Evolutionary conservation across 2,888 invertebrate species (phyloP), one percentile per base, ranked within the genome.

Genomic region (Blastobasis adustella): DNA sequence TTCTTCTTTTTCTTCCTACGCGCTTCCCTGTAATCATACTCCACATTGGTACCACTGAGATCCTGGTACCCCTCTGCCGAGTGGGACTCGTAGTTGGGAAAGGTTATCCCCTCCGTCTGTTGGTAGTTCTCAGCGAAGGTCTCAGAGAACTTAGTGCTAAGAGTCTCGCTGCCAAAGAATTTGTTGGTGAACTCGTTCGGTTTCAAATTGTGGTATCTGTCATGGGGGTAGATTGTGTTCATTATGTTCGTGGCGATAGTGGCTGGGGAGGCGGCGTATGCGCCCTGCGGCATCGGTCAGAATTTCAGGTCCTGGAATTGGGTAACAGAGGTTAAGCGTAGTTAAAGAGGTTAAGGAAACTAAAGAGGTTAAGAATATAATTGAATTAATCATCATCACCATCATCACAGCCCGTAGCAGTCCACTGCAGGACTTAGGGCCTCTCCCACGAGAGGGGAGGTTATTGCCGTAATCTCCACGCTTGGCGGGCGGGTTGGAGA

Each of bases 261-360:
- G 57, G 77, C 82, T 53, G 86, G 84, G 56, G 82, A 71, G 71
- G 82, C 69, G 56, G 82, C 66, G 61, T 84, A 76, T 10, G 76
- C 74, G 73, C 77, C 79, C 73, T 79, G 83, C 5, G 78, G 79
- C 61, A 76, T 69, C 70, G 90, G 90, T 91, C 91, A 91, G 90
- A 91, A 91, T 68, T 91, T 91, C 76, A 91, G 70, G 63, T 91
- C 91, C 89, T 89, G 73, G 0, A 61, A 70, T 55, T 10, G 10
- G 43, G 44, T 23, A 41, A 5, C 3, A 4, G 39, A 6, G 8
- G 10, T 23, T 39, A 46, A 46, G 10, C 37, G n/a, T n/a, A n/a
- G n/a, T n/a, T n/a, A n/a, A n/a, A n/a, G n/a, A n/a, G n/a, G n/a
- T n/a, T n/a, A n/a, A n/a, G n/a, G n/a, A n/a, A n/a, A n/a, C n/a